Base-by-base conservation (phyloP, 2,113 vertebrate genomes). In the Fregata magnificens region DNA sequence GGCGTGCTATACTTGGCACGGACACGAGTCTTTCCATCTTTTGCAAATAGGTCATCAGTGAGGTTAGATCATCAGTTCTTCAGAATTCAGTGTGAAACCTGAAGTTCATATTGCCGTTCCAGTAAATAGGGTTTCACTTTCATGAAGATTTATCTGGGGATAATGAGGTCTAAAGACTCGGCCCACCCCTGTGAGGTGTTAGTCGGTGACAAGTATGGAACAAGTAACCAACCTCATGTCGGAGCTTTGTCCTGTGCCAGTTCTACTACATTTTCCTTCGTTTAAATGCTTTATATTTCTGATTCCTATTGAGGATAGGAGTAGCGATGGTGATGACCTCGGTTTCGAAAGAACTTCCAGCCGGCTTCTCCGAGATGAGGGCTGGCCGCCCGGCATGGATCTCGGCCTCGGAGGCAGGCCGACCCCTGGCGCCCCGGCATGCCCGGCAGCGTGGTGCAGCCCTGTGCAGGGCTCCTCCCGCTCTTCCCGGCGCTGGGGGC, bases 391-490 rank as follows among this genome's bases (percentile, higher is more conserved):
- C 29, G 47, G 58, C 16, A 0, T 10, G 1, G 7, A 31, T 15
- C 7, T 31, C 36, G 13, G 15, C 45, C 28, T 3, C 3, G 53
- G 34, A 12, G 82, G 6, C 24, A 2, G n/a, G 31, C 52, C 0
- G 10, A 4, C 4, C 17, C 13, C 16, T 14, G 84, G 4, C 10
- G 36, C 31, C 2, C 4, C 9, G 87, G 45, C 4, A 2, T 14
- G 31, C 45, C 55, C 8, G 2, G 31, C 59, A 5, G 61, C 8
- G 3, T 0, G 13, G 40, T 19, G 74, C 45, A 6, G 8, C 11
- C 9, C 38, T 3, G 59, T 1, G 4, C 20, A 18, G 55, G 7
- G 2, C 31, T 20, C 15, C 21, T 29, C 5, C 44, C 0, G 1
- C n/a, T 1, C 2, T 34, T 52, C 50, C 63, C 11, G 4, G 21